Evolutionary conservation across 2,888 invertebrate genomes (phyloP), one percentile per base, ranked within the genome.

Genomic region (Phortica magna): DNA sequence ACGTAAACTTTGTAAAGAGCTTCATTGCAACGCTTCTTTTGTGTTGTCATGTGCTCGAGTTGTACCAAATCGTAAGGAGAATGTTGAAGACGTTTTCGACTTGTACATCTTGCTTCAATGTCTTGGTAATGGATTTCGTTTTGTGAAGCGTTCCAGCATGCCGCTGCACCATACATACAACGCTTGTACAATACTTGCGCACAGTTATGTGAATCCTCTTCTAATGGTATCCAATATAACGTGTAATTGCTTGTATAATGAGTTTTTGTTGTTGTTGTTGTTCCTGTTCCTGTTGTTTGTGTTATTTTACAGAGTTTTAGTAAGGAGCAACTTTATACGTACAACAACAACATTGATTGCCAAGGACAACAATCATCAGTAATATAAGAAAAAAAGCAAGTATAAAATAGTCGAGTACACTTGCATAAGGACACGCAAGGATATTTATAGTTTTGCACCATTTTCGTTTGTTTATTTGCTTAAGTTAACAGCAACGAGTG

Each of bases 231-330:
- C 77, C 81, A 83, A 81, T 80, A 81, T 79, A 80, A 82, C 79
- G 79, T 81, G 79, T 81, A 81, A 83, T 83, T 81, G 79, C 79
- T 80, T 81, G 80, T 79, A 79, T 83, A 81, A 83, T 79, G 78
- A 83, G 78, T 76, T 81, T 80, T 76, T 76, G 73, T 74, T 73
- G 76, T 73, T 75, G 77, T 76, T 71, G 61, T 59, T 75, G 55
- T 71, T n/a, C n/a, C n/a, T 64, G 74, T 57, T 59, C 43, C 65
- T 70, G 19, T 43, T 67, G 53, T 19, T 31, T 31, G 31, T 2
- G 31, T 31, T 64, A 71, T 57, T 59, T 43, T 57, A 41, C 17
- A 59, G 67, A 39, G n/a, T 65, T 48, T 75, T 48, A 57, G 73
- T 59, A 73, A 74, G 65, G 55, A 53, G 41, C 53, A 55, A 67